Base-by-base conservation (phyloP, 2,888 invertebrate species). In the Nemoura dubitans region DNA sequence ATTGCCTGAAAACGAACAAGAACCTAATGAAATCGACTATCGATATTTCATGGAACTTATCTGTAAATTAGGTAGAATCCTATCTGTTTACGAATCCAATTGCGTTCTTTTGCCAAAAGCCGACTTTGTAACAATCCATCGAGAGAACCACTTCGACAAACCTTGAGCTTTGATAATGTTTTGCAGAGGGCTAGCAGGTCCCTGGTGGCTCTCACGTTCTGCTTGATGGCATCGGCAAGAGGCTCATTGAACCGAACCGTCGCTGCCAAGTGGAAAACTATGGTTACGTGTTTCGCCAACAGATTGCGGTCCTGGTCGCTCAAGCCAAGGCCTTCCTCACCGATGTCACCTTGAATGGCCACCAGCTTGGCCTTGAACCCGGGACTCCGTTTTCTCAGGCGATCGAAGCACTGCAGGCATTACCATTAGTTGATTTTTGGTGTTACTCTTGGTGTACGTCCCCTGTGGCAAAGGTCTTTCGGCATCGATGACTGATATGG, bases 191-290 rank as follows among this genome's bases (percentile, higher is more conserved):
- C 90, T 30, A 94, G 90, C 89, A 94, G 91, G 88, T 92, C 91
- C 87, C 92, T 91, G 0, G 93, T 93, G 84, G 93, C 94, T 25
- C 92, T 89, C 7, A 94, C 92, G 90, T 94, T 94, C 92, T 94
- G 92, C 88, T 92, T 92, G 43, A 94, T 91, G 0, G 94, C 92
- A 25, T 92, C 89, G 91, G 92, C 92, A 76, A 94, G 91, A 16
- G 92, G 92, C 89, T 94, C 94, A 89, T 94, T 93, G 89, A 94
- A 94, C 88, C 92, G 91, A 77, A 94, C 92, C 6, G 94, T 94
- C 27, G 94, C 94, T 10, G 94, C 94, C 83, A 93, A 93, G 90
- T 94, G 94, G 89, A 94, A 93, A 28, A 94, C 93, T 82, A 94
- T 90, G 81, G 92, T 90, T 16, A 93, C 92, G 80, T 92, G 91